Percentiles rank a stretch among this genome's conserved stretches.
phyloP scores from a whole-genome alignment of 2,113 vertebrate species.

The Corythornis vintsioides region DNA sequence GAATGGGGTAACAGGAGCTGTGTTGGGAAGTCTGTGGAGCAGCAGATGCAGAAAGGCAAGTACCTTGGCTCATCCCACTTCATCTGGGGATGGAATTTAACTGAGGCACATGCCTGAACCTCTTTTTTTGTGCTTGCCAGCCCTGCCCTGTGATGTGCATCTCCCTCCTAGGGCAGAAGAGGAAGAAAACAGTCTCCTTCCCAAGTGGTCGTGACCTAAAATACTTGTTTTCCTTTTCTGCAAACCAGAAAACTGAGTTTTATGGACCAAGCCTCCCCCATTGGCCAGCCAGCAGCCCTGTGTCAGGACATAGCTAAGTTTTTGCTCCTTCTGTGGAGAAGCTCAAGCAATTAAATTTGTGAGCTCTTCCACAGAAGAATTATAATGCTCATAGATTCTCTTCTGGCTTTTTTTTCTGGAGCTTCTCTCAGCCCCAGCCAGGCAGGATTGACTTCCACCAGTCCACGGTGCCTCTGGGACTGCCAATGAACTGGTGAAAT shows the following conservation, averaged over 20 bases:
- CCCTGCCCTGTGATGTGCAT: background rate
- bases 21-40: background rate
- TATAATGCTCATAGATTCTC: background rate
- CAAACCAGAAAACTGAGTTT: background rate
- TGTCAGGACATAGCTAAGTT: background rate
- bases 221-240: background rate
- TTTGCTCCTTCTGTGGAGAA: background rate
- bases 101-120: background rate
- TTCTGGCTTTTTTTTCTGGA: background rate
- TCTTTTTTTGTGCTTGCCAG: background rate
- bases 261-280: background rate
- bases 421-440: background rate
- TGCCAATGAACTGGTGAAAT: slow-evolving; percentile 8
- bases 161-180: background rate
- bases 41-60: background rate
- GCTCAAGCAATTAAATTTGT: background rate
- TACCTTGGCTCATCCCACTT: background rate
- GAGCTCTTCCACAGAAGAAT: background rate
- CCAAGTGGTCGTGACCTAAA: background rate
- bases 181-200: background rate
- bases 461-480: background rate
- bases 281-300: background rate
- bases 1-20: slow-evolving; percentile 12
- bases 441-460: background rate
- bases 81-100: background rate